Base-by-base conservation (phyloP, 2,797 vertebrate species). In the Protonibea diacanthus region DNA sequence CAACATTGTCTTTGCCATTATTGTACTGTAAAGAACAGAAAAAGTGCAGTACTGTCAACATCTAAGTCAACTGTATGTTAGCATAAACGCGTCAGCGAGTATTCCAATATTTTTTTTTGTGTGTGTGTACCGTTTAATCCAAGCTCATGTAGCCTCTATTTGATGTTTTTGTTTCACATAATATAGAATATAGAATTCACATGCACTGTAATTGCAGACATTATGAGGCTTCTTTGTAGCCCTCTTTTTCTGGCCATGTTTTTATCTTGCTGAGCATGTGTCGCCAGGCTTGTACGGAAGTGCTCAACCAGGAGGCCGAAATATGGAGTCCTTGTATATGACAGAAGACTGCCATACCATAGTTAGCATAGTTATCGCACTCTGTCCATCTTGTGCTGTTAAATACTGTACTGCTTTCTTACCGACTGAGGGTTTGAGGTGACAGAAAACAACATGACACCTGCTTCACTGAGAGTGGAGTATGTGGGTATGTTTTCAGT, bases 401-500 rank as follows among this genome's bases (percentile, higher is more conserved):
- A 45, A 44, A 18, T 27, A 25, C 27, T 4, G 18, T 53, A 13
- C 6, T 38, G 13, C 23, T 68, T 47, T 42, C 55, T 14, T n/a
- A 45, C 69, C 40, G 56, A 2, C 14, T 25, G 12, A 61, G 12
- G 14, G 6, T 61, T 20, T 49, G 10, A 51, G 10, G 38, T 21
- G 64, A 45, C 67, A 76, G 59, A 60, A 33, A 48, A 25, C n/a
- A 47, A 29, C 49, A 67, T 52, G 6, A 38, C 29, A 29, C 58
- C 38, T 45, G 15, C 45, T 27, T 59, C 38, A 65, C 53, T 70
- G 53, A 66, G 17, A 73, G 71, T 42, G 62, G 60, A 33, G 33
- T 38, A 38, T 38, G 33, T 38, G 33, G 33, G 8, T 21, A 21
- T 64, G 13, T 75, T 66, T 75, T 55, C n/a, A 59, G 47, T 44